phyloP scores from a whole-genome alignment of 2,797 vertebrate genomes.

The Otolemur crassicaudatus region DNA sequence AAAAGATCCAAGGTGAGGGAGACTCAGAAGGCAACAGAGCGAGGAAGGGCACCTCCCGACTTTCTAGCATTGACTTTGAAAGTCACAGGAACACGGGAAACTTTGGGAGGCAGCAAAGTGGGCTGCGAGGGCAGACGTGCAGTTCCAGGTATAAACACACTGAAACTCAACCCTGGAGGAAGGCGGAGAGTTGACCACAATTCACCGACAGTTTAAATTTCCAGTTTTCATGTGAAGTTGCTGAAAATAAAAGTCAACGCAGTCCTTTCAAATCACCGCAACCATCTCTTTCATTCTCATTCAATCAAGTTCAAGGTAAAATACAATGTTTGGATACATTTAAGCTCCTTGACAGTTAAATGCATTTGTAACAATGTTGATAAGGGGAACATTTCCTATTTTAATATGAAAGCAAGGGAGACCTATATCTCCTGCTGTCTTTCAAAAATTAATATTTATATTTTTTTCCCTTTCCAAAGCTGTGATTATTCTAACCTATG shows the following conservation, averaged over 20 bases:
- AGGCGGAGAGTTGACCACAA: background rate
- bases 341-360: background rate
- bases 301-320: constrained; percentile 12
- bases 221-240: background rate
- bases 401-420: constrained; percentile 22
- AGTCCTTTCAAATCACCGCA: constrained; percentile 47
- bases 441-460: constrained; percentile 35
- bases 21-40: background rate
- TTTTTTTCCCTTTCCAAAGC: constrained; percentile 38
- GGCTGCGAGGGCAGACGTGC: background rate
- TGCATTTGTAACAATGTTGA: background rate
- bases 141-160: background rate
- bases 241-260: constrained; percentile 21
- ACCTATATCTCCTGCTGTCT: background rate
- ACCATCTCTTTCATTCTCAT: background rate
- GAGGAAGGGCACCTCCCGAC: background rate
- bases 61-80: background rate
- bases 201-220: constrained; percentile 43
- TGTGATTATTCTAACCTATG: background rate
- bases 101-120: background rate
- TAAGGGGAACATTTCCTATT: constrained; percentile 42
- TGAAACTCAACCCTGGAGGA: background rate
- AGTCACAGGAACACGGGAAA: background rate
- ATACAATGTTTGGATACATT: background rate
- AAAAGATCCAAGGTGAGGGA: background rate